These are phyloP conservation scores for Melolontha melolontha DNA, from an alignment of 2,888 invertebrate species.

Conservation along the genomic window DNA sequence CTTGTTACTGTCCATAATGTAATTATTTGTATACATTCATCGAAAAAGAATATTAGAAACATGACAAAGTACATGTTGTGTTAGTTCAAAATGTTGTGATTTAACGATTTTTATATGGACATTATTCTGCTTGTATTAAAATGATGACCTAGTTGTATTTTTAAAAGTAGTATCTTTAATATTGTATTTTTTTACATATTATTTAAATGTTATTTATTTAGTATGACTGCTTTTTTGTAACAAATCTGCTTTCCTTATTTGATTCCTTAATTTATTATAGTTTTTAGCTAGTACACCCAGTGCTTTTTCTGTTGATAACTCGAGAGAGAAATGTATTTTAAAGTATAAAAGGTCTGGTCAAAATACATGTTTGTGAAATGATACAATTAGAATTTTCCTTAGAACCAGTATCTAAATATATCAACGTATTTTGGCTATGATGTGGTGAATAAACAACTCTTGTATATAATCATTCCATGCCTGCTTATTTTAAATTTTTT, in stretches of 20 bases:
- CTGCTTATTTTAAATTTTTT: slow-evolving; percentile 43
- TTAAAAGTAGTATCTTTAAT: slow-evolving; percentile 43
- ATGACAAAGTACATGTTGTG: slow-evolving; percentile 44
- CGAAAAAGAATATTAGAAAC: slow-evolving; percentile 41
- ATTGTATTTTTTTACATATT: slow-evolving; percentile 47
- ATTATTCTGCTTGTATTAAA: slow-evolving; percentile 47
- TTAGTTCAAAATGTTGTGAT: slow-evolving; percentile 47
- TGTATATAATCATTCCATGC: slow-evolving; percentile 46
- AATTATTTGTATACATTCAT: slow-evolving; percentile 52
- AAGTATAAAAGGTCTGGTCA: slow-evolving; percentile 10
- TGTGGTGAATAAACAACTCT: slow-evolving; percentile 23
- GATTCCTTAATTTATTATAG: slow-evolving; percentile 40
- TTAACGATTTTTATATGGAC: slow-evolving; percentile 46
- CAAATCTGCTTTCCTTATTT: slow-evolving; percentile 42
- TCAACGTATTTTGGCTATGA: slow-evolving; percentile 35
- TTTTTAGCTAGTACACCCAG: slow-evolving; percentile 39
- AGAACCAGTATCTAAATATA: slow-evolving; percentile 10
- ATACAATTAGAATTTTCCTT: slow-evolving; percentile 7
- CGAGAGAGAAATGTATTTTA: slow-evolving; percentile 39
- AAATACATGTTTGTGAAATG: slow-evolving; percentile 13
- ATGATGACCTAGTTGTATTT: slow-evolving; percentile 45
- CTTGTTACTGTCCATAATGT: slow-evolving; percentile 58
- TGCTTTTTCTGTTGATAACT: slow-evolving; percentile 39
- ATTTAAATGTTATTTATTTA: slow-evolving; percentile 47
- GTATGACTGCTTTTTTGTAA: slow-evolving; percentile 44